Conservation (phyloP, 2,888 invertebrate species). For the Ellobium chinense region DNA sequence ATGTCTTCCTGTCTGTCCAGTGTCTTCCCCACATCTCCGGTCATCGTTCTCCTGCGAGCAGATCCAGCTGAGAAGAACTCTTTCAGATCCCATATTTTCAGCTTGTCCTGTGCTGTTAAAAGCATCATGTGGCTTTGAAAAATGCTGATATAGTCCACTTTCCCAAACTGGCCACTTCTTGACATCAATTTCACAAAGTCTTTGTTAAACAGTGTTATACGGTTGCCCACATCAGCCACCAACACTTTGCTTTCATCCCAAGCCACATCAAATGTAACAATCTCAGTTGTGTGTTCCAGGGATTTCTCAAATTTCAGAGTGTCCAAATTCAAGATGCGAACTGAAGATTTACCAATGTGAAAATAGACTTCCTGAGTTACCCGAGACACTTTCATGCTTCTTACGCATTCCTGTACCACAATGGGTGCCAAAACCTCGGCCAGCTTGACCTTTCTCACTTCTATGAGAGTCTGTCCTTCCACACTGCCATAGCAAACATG, state of each 20-base stretch:
- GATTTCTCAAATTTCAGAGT: slow-evolving; percentile 30
- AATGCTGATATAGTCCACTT: slow-evolving; percentile 4
- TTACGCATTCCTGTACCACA: slow-evolving; percentile 19
- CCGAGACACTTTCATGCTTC: slow-evolving; percentile 50
- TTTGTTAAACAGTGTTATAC: slow-evolving; percentile 55
- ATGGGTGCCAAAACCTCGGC: slow-evolving; percentile 9
- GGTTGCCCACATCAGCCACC: slow-evolving; percentile 56
- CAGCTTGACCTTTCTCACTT: not conserved
- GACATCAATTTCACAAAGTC: slow-evolving; percentile 40
- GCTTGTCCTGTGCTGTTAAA: slow-evolving; percentile 9
- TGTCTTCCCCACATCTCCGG: not conserved
- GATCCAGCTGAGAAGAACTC: slow-evolving; percentile 5
- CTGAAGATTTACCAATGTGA: slow-evolving; percentile 44
- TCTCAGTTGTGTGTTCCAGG: slow-evolving; percentile 48
- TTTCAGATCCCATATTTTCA: slow-evolving; percentile 34
- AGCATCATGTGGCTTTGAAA: slow-evolving; percentile 11
- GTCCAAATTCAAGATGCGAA: slow-evolving; percentile 49
- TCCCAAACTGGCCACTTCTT: slow-evolving; percentile 15
- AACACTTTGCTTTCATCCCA: slow-evolving; percentile 58
- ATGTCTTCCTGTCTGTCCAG: not conserved
- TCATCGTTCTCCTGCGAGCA: not conserved
- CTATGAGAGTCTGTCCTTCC: slow-evolving; percentile 22
- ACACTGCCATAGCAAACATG: slow-evolving; percentile 32
- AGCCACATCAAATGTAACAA: slow-evolving; percentile 51
- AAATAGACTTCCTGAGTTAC: slow-evolving; percentile 49